phyloP scores from a whole-genome alignment of 2,888 invertebrate genomes.

The Eilema griseolum region DNA sequence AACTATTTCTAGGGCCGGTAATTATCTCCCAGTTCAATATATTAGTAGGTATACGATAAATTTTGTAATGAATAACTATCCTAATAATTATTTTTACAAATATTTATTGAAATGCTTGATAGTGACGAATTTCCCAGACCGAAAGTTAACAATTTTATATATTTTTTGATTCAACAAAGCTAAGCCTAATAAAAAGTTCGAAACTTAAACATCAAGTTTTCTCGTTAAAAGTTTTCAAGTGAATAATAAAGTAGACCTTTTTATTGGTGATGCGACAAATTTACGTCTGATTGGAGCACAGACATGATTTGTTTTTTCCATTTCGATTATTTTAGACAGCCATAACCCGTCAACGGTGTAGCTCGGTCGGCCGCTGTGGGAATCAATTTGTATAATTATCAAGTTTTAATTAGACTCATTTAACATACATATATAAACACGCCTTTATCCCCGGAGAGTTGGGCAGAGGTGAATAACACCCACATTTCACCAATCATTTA shows the following conservation, averaged over 20 bases:
- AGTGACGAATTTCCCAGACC: constrained; percentile 23
- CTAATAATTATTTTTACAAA: constrained; percentile 20
- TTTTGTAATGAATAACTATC: background rate
- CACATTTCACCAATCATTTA: too few relatives aligned
- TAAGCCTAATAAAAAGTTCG: constrained; percentile 47
- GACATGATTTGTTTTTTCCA: constrained; percentile 39
- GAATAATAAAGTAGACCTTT: constrained; percentile 56
- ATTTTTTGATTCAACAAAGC: constrained; percentile 41
- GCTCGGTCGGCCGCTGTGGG: constrained; percentile 33
- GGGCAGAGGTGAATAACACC: too few relatives aligned
- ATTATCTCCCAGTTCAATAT: background rate
- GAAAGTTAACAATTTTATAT: constrained; percentile 22
- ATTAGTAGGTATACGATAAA: constrained; percentile 1
- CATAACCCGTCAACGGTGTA: constrained; percentile 17
- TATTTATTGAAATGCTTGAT: constrained; percentile 24
- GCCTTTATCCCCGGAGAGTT: too few relatives aligned
- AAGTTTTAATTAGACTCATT: constrained; percentile 42
- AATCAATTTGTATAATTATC: constrained; percentile 53
- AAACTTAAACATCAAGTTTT: constrained; percentile 57
- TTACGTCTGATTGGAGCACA: constrained; percentile 45
- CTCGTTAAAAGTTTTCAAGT: constrained; percentile 62
- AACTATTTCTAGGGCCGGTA: background rate
- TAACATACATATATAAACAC: too few relatives aligned
- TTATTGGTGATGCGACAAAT: constrained; percentile 52
- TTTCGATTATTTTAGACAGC: constrained; percentile 37